Evolutionary conservation across 2,888 invertebrate species (phyloP).

Genomic region (Choreutis nemorana): DNA sequence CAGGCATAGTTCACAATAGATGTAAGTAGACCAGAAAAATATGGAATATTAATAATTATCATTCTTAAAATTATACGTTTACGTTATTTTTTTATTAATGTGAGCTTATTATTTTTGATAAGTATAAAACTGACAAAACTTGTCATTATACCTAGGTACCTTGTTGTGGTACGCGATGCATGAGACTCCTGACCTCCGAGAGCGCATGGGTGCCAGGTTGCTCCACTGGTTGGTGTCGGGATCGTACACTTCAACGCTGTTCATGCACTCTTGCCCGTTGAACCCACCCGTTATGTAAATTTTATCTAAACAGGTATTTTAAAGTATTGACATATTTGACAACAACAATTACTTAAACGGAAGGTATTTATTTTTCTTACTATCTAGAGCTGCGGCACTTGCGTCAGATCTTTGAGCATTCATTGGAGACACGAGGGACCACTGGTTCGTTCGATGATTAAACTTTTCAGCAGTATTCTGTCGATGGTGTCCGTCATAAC

Average conservation of each 20-base stretch:
- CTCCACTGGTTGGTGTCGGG: conserved; percentile 85
- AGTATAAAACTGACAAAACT: background rate
- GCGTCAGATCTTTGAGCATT: conserved; percentile 89
- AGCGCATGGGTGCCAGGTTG: conserved; percentile 80
- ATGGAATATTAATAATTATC: background rate
- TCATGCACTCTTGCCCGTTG: conserved; percentile 90
- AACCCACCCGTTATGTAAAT: conserved; percentile 89
- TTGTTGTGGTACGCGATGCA: conserved; percentile 86
- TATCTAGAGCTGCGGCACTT: conserved; percentile 85
- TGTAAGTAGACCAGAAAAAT: conserved; percentile 1
- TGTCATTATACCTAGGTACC: conserved; percentile 49
- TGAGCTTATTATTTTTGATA: background rate
- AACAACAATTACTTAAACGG: background rate
- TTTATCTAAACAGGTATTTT: conserved; percentile 66
- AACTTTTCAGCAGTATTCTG: conserved; percentile 89
- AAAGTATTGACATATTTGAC: background rate
- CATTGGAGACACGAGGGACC: conserved; percentile 89
- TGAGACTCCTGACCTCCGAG: conserved; percentile 88
- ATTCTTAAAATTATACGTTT: background rate
- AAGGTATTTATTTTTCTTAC: conserved; percentile 49
- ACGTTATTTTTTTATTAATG: background rate
- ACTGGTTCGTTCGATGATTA: conserved; percentile 84
- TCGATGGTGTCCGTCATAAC: conserved; percentile 85
- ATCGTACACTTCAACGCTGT: conserved; percentile 83
- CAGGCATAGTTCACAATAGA: background rate